Base-by-base conservation (phyloP, 1,140 invertebrate species). In the Hyphantria cunea region DNA sequence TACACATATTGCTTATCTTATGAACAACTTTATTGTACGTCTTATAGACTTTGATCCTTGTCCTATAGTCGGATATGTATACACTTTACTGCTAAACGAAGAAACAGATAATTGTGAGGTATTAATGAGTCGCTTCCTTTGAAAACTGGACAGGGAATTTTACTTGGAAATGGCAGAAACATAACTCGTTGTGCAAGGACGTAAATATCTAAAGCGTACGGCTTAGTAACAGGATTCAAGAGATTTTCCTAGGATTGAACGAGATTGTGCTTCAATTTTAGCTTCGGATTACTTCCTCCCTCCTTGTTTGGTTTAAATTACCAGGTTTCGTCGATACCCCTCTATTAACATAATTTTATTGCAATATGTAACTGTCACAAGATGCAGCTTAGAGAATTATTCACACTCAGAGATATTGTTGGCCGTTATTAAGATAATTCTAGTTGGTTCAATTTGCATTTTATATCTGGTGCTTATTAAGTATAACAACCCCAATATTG, bases 151-250 rank as follows among this genome's bases (percentile, higher is more conserved):
- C 48, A 49, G 45, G 11, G 14, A 13, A 48, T 58, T 58, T 49
- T 42, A 25, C 14, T 47, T 14, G 42, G 44, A 58, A 31, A 17
- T 58, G 10, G 14, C 44, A 45, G 33, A 13, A 17, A 39, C 45
- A 10, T 5, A 31, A 41, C 55, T 41, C 25, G 34, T 48, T 58
- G 39, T 48, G 41, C 48, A 48, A 44, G 10, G 15, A 14, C 32
- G 37, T 58, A 25, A 58, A 58, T 58, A 33, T 58, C 39, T 49
- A 37, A 25, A 25, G 44, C 34, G n/a, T 58, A 41, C 33, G 45
- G 45, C 10, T 39, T 58, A 44, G 37, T 58, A 58, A 58, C 55
- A 49, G 39, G 55, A 44, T 49, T 45, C 44, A 39, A 37, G 45
- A 37, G 3, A 31, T 49, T 49, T 14, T 58, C 12, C 41, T n/a